Conservation (phyloP, 1,140 invertebrate species). For the Anastrepha obliqua region DNA sequence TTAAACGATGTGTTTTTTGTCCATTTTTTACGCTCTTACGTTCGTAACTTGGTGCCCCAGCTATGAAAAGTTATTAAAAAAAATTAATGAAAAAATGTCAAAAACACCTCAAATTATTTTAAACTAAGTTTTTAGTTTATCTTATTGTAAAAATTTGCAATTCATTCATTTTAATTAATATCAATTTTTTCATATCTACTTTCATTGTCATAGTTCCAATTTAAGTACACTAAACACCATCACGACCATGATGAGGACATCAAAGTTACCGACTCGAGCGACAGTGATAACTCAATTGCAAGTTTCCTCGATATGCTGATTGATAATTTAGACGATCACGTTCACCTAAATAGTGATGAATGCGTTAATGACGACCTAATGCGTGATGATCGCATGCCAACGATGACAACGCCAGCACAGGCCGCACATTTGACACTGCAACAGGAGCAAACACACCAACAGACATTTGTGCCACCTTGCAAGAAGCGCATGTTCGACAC, state of each 20-base stretch:
- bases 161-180: too few species aligned
- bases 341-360: not conserved
- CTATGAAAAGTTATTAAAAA: too few species aligned
- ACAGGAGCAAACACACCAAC: not conserved
- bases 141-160: too few species aligned
- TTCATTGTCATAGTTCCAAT: not conserved
- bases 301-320: constrained; percentile 33
- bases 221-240: not conserved
- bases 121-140: too few species aligned
- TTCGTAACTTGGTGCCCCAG: too few species aligned
- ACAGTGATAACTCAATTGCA: not conserved
- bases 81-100: too few species aligned
- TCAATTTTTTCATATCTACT: too few species aligned
- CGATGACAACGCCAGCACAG: not conserved
- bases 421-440: constrained; percentile 12
- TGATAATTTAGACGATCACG: not conserved
- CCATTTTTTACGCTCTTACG: too few species aligned
- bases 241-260: not conserved
- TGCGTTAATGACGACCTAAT: not conserved
- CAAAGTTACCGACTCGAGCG: not conserved
- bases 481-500: constrained; percentile 57
- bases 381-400: not conserved
- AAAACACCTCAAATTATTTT: too few species aligned
- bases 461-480: constrained; percentile 44
- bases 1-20: too few species aligned